Evolutionary conservation across 2,888 invertebrate species (phyloP), one percentile per base, ranked within the genome.

Genomic region (Acanthopleura granulata): DNA sequence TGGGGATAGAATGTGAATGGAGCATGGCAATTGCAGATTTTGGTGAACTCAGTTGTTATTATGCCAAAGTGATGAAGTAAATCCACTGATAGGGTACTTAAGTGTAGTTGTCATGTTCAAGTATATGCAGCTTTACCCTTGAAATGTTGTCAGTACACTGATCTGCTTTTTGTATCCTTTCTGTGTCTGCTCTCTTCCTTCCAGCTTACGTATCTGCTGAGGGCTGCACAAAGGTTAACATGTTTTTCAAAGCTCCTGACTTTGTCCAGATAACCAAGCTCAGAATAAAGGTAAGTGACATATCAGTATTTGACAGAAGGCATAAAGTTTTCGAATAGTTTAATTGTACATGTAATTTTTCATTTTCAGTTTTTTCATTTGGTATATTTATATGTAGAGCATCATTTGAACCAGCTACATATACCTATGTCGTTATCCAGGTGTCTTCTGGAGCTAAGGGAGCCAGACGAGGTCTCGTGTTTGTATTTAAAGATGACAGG

Each of bases 221-320:
- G 77, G 89, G 88, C 9, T 85, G 85, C 72, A 87, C 84, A 12
- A 86, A 83, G 74, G 86, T 87, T 22, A 89, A 89, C 81, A 85
- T 89, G 85, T 83, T 89, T 75, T 89, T 89, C 80, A 86, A 87
- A 77, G 83, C 84, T 22, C 73, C 83, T 18, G 87, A 87, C 22
- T 82, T 79, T 72, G 77, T 89, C 22, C 87, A 88, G 79, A 72
- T 90, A n/a, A 88, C 89, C 62, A 88, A 85, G 74, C 74, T 89
- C 11, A 84, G 84, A 74, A 80, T 89, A 62, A 89, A 88, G 85
- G 88, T 87, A 72, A 73, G 74, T 72, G n/a, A 57, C 12, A n/a
- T 57, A 57, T 6, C 9, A 9, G 40, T 40, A 40, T 40, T 40
- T 40, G 40, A 40, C 9, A 9, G 40, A 40, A 40, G 40, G 40